Base-by-base conservation (phyloP, 2,113 vertebrate species). In the Chionomys nivalis region DNA sequence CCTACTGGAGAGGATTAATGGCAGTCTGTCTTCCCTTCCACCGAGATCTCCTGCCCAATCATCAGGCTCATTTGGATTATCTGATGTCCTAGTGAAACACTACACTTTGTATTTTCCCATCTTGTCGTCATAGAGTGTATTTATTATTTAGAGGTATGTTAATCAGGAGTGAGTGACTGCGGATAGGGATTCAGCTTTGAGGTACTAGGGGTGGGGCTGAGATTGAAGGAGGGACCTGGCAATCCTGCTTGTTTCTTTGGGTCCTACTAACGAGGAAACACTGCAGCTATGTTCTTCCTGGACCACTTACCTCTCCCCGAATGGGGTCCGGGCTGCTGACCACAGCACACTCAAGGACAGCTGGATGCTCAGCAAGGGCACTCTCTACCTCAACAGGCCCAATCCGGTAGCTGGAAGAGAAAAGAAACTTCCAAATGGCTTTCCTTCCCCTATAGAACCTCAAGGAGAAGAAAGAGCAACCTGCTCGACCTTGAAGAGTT, bases 241-340 rank as follows among this genome's bases (percentile, higher is more conserved):
- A 55, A 39, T 77, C 23, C 49, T 39, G 55, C 52, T 49, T 6
- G 36, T 28, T 94, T 49, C 81, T 28, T 21, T 61, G 72, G 72
- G 44, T 24, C 19, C 14, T 2, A 7, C 24, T 1, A 76, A 61
- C 36, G 16, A 42, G 11, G 66, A 42, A 81, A 42, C 78, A 85
- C 39, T 33, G 65, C 79, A 31, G 17, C 28, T 5, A 10, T 13
- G 66, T 4, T 78, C 47, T 70, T 28, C 61, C 8, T 5, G 42
- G 14, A 39, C 55, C 68, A 24, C 0, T 98, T 98, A 99, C 99
- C 98, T 99, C 99, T 63, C 99, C 99, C 97, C 99, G 97, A 82
- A 98, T 42, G 36, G 98, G 98, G 96, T 99, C 99, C 0, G 99
- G 99, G 91, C 99, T 99, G 98, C 99, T 99, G 97, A 99, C 99